Conservation (phyloP, 2,797 vertebrate species). For the Neopelma chrysocephalum region DNA sequence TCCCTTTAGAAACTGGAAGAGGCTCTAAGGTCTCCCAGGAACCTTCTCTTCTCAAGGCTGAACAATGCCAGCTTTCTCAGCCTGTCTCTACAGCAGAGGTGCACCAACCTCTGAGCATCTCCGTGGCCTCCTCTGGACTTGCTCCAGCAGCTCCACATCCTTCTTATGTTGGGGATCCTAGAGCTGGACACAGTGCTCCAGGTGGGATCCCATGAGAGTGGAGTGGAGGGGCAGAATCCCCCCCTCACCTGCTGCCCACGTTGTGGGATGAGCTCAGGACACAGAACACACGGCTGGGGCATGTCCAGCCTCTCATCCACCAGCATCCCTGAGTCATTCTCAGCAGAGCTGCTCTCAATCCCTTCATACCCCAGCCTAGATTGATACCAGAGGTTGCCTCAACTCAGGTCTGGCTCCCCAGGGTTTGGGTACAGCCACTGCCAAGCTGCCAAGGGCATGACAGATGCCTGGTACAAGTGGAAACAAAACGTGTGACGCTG, state of each 20-base stretch:
- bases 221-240: not conserved
- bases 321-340: not conserved
- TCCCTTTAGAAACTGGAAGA: not conserved
- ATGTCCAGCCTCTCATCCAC: not conserved
- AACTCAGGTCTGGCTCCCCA: not conserved
- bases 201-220: not conserved
- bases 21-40: not conserved
- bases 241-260: not conserved
- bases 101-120: not conserved
- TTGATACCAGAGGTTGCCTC: not conserved
- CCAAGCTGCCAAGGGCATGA: not conserved
- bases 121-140: not conserved
- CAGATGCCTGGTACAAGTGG: not conserved
- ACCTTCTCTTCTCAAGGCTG: not conserved
- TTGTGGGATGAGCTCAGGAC: not conserved
- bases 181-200: not conserved
- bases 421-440: not conserved
- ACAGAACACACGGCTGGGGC: too few species aligned
- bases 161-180: fast-evolving
- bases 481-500: not conserved
- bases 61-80: not conserved
- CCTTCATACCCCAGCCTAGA: not conserved
- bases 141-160: not conserved
- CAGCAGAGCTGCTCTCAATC: not conserved
- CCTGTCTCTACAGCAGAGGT: not conserved